These are phyloP conservation scores for Papilio xuthus DNA, from an alignment of 1,140 invertebrate species.

Conservation along the genomic window DNA sequence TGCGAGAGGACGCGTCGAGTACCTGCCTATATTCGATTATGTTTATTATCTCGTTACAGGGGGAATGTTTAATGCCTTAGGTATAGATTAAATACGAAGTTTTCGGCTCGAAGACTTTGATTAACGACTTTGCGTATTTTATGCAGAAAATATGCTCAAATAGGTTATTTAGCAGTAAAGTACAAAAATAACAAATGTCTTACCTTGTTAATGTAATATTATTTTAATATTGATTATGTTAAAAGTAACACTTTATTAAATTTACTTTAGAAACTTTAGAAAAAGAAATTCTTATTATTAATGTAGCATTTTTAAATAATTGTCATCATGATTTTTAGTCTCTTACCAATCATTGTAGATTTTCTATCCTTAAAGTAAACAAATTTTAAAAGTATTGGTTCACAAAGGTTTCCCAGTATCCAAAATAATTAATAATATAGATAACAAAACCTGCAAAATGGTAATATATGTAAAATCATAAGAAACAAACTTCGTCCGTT, in stretches of 20 bases:
- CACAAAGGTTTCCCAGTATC: not conserved
- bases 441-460: constrained; percentile 14
- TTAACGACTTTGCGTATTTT: not conserved
- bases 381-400: not conserved
- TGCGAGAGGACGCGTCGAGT: constrained; percentile 53
- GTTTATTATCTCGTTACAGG: constrained; percentile 37
- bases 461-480: constrained; percentile 27
- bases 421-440: constrained; percentile 11
- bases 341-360: too few relatives aligned
- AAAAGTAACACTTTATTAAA: not conserved
- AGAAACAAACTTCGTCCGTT: constrained; percentile 19
- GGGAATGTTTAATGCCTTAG: constrained; percentile 30
- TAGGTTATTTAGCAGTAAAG: not conserved
- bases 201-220: not conserved
- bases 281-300: too few relatives aligned
- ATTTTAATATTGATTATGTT: not conserved
- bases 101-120: constrained; percentile 13
- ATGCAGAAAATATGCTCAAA: not conserved
- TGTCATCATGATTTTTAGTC: too few relatives aligned
- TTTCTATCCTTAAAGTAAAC: not conserved
- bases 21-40: constrained; percentile 43
- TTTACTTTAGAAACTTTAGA: not conserved
- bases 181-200: not conserved
- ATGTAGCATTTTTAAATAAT: too few relatives aligned
- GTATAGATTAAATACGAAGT: constrained; percentile 24